Conservation (phyloP, 2,797 vertebrate genomes). For the Ctenochaetus hawaiiensis region DNA sequence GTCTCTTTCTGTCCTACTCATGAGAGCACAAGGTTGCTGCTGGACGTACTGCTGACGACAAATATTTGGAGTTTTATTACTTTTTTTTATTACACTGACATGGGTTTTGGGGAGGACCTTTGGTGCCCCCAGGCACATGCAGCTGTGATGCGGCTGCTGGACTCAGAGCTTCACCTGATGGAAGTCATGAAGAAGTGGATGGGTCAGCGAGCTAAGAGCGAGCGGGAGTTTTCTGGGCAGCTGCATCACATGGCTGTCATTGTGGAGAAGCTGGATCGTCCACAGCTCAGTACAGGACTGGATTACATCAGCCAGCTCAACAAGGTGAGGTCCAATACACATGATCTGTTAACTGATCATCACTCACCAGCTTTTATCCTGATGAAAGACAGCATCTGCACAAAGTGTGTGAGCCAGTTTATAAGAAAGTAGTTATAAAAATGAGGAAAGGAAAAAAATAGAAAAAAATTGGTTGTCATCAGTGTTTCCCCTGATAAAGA, state of each 20-base stretch:
- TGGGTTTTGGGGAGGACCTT: slow-evolving; percentile 93
- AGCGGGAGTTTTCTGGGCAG: slow-evolving; percentile 92
- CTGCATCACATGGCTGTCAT: slow-evolving; percentile 91
- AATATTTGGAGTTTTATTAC: background rate
- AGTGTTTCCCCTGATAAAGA: background rate
- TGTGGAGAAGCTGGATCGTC: slow-evolving; percentile 88
- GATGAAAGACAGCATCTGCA: background rate
- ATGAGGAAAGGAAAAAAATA: background rate
- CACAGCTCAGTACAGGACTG: slow-evolving; percentile 75
- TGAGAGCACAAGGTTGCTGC: background rate
- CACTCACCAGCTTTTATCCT: background rate
- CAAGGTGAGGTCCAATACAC: slow-evolving; percentile 85
- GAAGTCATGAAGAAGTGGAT: slow-evolving; percentile 98
- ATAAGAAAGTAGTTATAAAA: background rate
- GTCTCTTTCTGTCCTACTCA: slow-evolving; percentile 9
- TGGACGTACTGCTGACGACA: slow-evolving; percentile 17
- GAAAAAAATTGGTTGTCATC: too few relatives aligned
- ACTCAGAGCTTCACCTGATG: slow-evolving; percentile 93
- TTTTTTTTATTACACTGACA: slow-evolving; percentile 60
- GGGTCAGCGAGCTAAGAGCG: slow-evolving; percentile 93
- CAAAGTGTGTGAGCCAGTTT: background rate
- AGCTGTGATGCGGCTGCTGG: slow-evolving; percentile 91
- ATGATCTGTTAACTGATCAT: background rate
- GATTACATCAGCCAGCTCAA: slow-evolving; percentile 88
- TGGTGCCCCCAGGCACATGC: slow-evolving; percentile 91